A percentile compares a stretch with the other conserved stretches of the same genome.
These are phyloP conservation scores for Andrena dorsata DNA, from an alignment of 2,888 invertebrate genomes.

Conservation along the genomic window DNA sequence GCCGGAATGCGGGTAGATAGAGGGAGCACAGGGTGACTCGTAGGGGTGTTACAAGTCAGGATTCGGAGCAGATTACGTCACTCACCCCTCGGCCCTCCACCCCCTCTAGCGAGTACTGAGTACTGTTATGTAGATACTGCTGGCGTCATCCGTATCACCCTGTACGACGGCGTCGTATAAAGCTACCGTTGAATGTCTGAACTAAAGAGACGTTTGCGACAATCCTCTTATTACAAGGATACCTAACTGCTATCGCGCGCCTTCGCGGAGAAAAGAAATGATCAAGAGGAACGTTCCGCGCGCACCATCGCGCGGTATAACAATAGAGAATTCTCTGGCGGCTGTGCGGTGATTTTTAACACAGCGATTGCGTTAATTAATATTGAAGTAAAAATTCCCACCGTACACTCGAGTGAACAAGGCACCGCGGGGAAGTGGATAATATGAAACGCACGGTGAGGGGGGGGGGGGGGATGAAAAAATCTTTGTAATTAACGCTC, in stretches of 20 bases:
- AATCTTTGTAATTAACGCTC: constrained; percentile 78
- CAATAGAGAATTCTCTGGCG: constrained; percentile 24
- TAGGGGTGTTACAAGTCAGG: constrained; percentile 70
- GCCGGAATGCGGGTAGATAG: constrained; percentile 68
- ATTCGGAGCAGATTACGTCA: constrained; percentile 75
- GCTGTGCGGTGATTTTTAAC: background rate
- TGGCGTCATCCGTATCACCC: constrained; percentile 52
- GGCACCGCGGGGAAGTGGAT: constrained; percentile 67
- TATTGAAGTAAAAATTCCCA: constrained; percentile 75
- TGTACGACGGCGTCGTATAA: constrained; percentile 20
- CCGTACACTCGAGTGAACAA: constrained; percentile 69
- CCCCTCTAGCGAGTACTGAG: constrained; percentile 24
- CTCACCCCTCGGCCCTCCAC: constrained; percentile 46
- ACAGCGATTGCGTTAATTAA: constrained; percentile 75
- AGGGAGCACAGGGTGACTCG: constrained; percentile 63
- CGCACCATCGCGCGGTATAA: background rate
- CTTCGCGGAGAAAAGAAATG: background rate
- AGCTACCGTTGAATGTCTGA: constrained; percentile 6
- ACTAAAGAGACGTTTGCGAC: background rate
- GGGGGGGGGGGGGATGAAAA: constrained; percentile 77
- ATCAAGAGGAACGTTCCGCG: background rate
- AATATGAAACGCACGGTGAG: constrained; percentile 70
- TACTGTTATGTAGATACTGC: constrained; percentile 51
- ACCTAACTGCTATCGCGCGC: background rate
- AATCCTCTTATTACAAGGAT: background rate